A percentile compares a stretch with the other conserved stretches of the same genome.
phyloP scores from a whole-genome alignment of 2,888 invertebrate species.

The Nymphalis c-album region DNA sequence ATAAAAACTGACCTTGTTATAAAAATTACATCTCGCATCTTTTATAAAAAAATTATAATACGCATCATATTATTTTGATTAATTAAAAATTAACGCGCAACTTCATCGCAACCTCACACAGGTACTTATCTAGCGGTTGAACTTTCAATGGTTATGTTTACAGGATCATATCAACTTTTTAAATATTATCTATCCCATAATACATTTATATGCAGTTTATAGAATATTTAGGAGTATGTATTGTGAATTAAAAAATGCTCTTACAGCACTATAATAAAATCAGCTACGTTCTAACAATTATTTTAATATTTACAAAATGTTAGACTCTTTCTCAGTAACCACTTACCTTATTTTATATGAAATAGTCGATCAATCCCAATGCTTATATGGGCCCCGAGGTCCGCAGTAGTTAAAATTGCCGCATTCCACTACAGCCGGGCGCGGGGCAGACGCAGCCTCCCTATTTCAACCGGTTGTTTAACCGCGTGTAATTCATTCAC shows the following conservation, averaged over 20 bases:
- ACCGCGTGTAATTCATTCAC: conserved; percentile 47
- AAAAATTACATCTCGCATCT: neutral
- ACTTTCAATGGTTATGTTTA: neutral
- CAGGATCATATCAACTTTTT: neutral
- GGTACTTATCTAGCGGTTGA: neutral
- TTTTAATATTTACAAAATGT: no score
- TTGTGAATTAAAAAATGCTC: no score
- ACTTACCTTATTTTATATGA: conserved; percentile 64
- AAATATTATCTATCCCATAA: neutral
- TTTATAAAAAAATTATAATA: conserved; percentile 18
- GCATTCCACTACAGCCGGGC: conserved; percentile 79
- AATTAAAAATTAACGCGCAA: neutral
- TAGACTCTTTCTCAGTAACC: conserved; percentile 9
- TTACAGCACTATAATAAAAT: no score
- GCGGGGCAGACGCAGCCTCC: conserved; percentile 76
- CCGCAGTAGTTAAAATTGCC: conserved; percentile 81
- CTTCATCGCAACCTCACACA: no score
- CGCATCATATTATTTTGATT: neutral
- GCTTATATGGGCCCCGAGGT: conserved; percentile 72
- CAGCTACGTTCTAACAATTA: no score
- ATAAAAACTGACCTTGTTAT: conserved; percentile 15
- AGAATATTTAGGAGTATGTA: no score
- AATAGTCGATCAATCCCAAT: conserved; percentile 67
- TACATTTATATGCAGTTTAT: neutral
- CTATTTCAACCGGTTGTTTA: conserved; percentile 73